Percentiles rank a stretch among this genome's conserved stretches.
These are phyloP conservation scores for Volucella inanis DNA, from an alignment of 2,888 invertebrate species.

Conservation along the genomic window DNA sequence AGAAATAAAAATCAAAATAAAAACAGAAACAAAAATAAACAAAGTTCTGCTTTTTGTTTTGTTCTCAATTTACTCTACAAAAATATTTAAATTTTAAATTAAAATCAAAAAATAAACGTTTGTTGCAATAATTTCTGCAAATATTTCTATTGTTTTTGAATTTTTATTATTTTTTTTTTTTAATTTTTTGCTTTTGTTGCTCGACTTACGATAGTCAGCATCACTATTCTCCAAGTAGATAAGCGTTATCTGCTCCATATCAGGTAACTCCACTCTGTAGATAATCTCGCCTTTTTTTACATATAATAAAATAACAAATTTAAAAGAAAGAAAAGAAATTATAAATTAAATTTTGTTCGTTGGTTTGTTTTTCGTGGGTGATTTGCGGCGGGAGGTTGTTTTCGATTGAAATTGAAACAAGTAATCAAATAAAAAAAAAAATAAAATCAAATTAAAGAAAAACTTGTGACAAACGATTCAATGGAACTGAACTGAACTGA, in stretches of 20 bases:
- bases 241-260: slow-evolving; percentile 96
- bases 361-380: slow-evolving; percentile 71
- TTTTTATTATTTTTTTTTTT: slow-evolving; percentile 71
- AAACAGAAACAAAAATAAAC: slow-evolving; percentile 54
- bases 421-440: slow-evolving; percentile 39
- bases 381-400: slow-evolving; percentile 67
- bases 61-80: slow-evolving; percentile 63
- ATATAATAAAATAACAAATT: slow-evolving; percentile 75
- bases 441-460: slow-evolving; percentile 1
- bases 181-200: slow-evolving; percentile 79
- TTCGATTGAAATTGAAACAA: slow-evolving; percentile 72
- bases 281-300: slow-evolving; percentile 90
- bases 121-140: slow-evolving; percentile 68
- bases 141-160: slow-evolving; percentile 65
- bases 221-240: slow-evolving; percentile 94
- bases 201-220: slow-evolving; percentile 84
- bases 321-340: slow-evolving; percentile 75
- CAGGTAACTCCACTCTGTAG: slow-evolving; percentile 96
- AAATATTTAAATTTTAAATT: slow-evolving; percentile 58
- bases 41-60: slow-evolving; percentile 31
- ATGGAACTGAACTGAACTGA: slow-evolving; percentile 38
- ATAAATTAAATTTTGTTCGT: slow-evolving; percentile 73
- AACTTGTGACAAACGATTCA: slow-evolving; percentile 58
- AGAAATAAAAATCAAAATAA: slow-evolving; percentile 38
- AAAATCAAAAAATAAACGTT: slow-evolving; percentile 52